Base-by-base conservation (phyloP, 1,140 invertebrate species). In the Phymorhynchus buccinoides region DNA sequence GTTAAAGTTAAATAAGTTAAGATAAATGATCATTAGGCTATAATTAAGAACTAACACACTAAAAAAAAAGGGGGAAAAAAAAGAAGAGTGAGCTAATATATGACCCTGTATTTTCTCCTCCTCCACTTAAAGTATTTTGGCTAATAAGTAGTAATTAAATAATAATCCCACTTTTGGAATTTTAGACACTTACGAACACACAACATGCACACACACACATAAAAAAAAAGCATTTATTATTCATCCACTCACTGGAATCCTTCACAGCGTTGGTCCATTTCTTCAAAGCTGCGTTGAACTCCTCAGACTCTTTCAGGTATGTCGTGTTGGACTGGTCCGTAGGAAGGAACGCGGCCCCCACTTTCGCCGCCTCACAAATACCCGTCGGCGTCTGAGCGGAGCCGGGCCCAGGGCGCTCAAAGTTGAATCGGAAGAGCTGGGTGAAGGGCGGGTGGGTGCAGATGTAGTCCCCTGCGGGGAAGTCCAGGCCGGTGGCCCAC, bases 341-440 rank as follows among this genome's bases (percentile, higher is more conserved):
- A 7, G 82, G 14, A 2, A 84, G 37, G 32, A 86, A 37, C n/a
- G 78, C 77, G 22, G 84, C 32, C 1, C 86, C 86, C 27, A 84
- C 22, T 32, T 71, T 71, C 6, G 30, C 42, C 14, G 82, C 22
- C 12, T 66, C 44, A 42, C 48, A 41, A 56, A 35, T 44, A 22
- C 48, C 6, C 3, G 48, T 44, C 9, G 41, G 14, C 16, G 30
- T 12, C 27, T 7, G 39, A 56, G 30, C 42, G 18, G 22, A n/a
- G 12, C 14, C 56, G 32, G 22, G n/a, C 1, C 22, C 66, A 39
- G 4, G 16, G 22, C 48, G 37, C 4, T 82, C 84, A 73, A 82
- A 52, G 66, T 48, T 80, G 78, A 82, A 62, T 0, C 41, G 32
- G 73, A 86, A 86, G 7, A 86, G 78, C 42, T 82, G 79, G 27